phyloP scores from a whole-genome alignment of 1,140 invertebrate genomes.

The Apis mellifera region Amel_HAv3.1 CM009933.2:12341001-12341500 shows the following conservation, averaged over 20 bases:
- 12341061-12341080: too few relatives aligned
- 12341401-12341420: not conserved
- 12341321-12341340: not conserved
- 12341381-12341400: not conserved
- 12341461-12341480: not conserved
- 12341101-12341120: not conserved
- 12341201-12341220: constrained; percentile 32
- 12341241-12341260: constrained; percentile 1
- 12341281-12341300: constrained; percentile 2
- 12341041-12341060: too few relatives aligned
- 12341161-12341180: constrained; percentile 27
- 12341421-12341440: too few relatives aligned
- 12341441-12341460: too few relatives aligned
- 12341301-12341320: not conserved
- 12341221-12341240: constrained; percentile 16
- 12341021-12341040: too few relatives aligned
- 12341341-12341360: too few relatives aligned
- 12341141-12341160: constrained; percentile 32
- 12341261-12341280: constrained; percentile 10
- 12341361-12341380: not conserved
- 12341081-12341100: not conserved
- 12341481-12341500: not conserved
- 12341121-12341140: not conserved
- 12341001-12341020: too few relatives aligned
- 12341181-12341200: constrained; percentile 13